Base-by-base conservation (phyloP, 2,888 invertebrate species). In the Thymelicus lineola region DNA sequence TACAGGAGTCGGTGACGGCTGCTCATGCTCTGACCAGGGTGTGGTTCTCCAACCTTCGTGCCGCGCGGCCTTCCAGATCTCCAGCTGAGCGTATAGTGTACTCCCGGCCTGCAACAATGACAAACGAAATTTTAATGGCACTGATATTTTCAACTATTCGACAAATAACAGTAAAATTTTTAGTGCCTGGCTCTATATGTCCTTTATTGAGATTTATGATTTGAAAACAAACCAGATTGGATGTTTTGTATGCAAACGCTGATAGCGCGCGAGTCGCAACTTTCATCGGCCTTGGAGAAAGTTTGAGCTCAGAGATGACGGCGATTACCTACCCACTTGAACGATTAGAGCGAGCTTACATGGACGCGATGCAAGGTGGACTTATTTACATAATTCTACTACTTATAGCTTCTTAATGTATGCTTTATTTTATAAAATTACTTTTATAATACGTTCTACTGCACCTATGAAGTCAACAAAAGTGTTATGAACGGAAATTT, bases 31-130 rank as follows among this genome's bases (percentile, higher is more conserved):
- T 77, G 83, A 86, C 92, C 86, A 95, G 82, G 90, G 95, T 89
- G 86, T 95, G 4, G 87, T 80, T 72, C 89, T 85, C 91, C 90
- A 89, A 5, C 91, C 90, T 75, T 95, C 95, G 70, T 95, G 94
- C 76, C 95, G 94, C 9, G 97, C 97, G 72, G 97, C 97, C 88
- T 97, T 97, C 98, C 98, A 98, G 79, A 98, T 97, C 88, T 98
- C 98, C 82, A 98, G 90, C 83, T 98, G 97, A 36, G 98, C 98
- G 87, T 97, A 96, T 75, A 98, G 88, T 79, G 97, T 97, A 85
- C 97, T 96, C 61, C 98, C 98, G 82, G 96, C 96, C 97, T 97
- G 91, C 35, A 84, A 85, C 79, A 86, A 87, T 58, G 50, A 38
- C 65, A 60, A 70, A 35, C 1, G 50, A 7, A 42, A 46, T 20